phyloP scores from a whole-genome alignment of 2,797 vertebrate genomes.

The Rhinogobio ventralis region DNA sequence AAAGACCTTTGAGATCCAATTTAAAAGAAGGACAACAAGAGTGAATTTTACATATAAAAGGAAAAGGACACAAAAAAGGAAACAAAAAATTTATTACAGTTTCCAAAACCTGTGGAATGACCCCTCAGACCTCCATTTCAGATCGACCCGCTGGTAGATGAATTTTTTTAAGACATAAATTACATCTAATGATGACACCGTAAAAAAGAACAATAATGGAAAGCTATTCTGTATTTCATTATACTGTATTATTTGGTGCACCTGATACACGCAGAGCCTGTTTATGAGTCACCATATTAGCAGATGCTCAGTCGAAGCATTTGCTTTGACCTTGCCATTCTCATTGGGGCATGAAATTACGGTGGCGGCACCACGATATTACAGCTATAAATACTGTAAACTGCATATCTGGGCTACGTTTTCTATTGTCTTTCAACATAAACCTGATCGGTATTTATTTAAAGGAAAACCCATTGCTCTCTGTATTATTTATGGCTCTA shows the following conservation, averaged over 20 bases:
- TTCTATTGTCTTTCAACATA: conserved; percentile 99
- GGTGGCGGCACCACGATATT: conserved; percentile 99
- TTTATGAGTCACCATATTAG: conserved; percentile 99
- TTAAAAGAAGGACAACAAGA: conserved; percentile 75
- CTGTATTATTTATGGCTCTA: conserved; percentile 98
- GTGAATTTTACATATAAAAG: conserved; percentile 82
- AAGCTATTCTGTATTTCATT: conserved; percentile 99
- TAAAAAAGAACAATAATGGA: conserved; percentile 99
- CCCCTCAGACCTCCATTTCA: conserved; percentile 94
- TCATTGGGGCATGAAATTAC: conserved; percentile 99
- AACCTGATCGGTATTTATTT: conserved; percentile 99
- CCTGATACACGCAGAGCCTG: conserved; percentile 99
- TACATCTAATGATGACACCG: conserved; percentile 99
- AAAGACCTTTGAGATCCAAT: conserved; percentile 76
- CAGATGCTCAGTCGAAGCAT: conserved; percentile 99
- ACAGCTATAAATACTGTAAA: conserved; percentile 99
- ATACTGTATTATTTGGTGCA: conserved; percentile 99
- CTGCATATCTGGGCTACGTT: conserved; percentile 99
- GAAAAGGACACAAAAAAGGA: conserved; percentile 73
- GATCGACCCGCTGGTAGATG: conserved; percentile 95
- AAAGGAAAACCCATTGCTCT: conserved; percentile 99
- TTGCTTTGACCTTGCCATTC: conserved; percentile 99
- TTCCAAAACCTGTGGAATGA: conserved; percentile 95
- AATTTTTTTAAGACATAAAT: conserved; percentile 98
- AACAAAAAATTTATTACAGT: conserved; percentile 76